Evolutionary conservation across 2,888 invertebrate genomes (phyloP).

Genomic region (Ariolimax columbianus): DNA sequence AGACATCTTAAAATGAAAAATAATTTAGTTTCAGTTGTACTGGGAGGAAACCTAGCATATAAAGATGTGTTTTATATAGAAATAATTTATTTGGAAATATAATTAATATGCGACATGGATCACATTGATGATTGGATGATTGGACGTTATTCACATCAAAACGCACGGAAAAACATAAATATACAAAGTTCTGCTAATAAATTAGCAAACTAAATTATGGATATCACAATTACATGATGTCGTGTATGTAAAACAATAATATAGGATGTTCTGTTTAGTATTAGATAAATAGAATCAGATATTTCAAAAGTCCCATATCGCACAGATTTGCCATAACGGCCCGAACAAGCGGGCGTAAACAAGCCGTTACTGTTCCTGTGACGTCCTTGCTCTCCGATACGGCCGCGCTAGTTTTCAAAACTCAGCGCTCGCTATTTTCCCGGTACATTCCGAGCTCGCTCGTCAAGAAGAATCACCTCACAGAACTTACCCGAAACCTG

Average conservation of each 20-base stretch:
- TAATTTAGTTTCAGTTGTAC: background rate
- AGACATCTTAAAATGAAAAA: background rate
- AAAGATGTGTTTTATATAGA: background rate
- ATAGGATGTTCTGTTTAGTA: background rate
- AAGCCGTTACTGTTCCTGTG: background rate
- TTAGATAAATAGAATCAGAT: background rate
- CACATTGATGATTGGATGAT: background rate
- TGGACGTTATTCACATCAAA: too few relatives aligned
- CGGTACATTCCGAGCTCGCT: background rate
- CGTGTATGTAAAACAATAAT: background rate
- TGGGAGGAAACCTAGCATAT: background rate
- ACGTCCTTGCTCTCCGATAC: background rate
- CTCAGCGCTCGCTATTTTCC: too few relatives aligned
- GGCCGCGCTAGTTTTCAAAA: background rate
- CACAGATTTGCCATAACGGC: background rate
- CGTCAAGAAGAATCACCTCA: background rate
- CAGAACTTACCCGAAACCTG: background rate
- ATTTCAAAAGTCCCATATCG: background rate
- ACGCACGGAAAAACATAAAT: background rate
- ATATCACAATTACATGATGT: background rate
- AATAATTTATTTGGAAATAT: background rate
- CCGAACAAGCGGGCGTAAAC: background rate
- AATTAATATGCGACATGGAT: too few relatives aligned
- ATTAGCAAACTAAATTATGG: background rate
- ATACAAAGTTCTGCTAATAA: background rate